Evolutionary conservation across 2,797 vertebrate genomes (phyloP).

Genomic region (Ceryle rudis): DNA sequence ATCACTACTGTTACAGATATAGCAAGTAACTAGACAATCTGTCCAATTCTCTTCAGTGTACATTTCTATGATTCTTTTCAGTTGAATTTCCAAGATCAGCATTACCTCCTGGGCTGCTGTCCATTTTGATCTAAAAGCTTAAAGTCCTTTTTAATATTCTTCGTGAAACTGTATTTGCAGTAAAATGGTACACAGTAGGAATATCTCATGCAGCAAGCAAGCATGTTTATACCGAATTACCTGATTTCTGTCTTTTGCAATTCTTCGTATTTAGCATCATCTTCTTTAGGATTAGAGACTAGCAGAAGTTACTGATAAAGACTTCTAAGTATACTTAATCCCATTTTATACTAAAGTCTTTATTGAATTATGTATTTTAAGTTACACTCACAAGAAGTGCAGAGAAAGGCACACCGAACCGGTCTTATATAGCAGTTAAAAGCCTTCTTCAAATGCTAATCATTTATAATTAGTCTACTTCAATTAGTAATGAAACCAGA

Average conservation of each 20-base stretch:
- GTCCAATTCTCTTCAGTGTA: neutral
- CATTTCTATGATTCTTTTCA: neutral
- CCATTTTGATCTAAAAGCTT: neutral
- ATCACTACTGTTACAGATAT: neutral
- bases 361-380: slow-evolving; percentile 80
- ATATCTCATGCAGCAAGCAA: neutral
- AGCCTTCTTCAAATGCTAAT: slow-evolving; percentile 75
- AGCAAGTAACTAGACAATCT: neutral
- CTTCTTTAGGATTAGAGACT: slow-evolving; percentile 48
- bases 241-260: neutral
- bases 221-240: neutral
- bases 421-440: slow-evolving; percentile 66
- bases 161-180: neutral
- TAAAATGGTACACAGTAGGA: neutral
- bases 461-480: slow-evolving; percentile 74
- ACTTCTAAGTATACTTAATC: slow-evolving; percentile 75
- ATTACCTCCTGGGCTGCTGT: neutral
- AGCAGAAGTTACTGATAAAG: slow-evolving; percentile 68
- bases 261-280: slow-evolving; percentile 43
- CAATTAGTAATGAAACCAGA: slow-evolving; percentile 73
- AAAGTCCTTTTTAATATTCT: neutral
- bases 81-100: neutral
- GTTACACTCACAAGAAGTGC: slow-evolving; percentile 42
- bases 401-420: slow-evolving; percentile 24
- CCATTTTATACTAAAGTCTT: slow-evolving; percentile 80